Base-by-base conservation (phyloP, 2,113 vertebrate species). In the Promerops cafer region DNA sequence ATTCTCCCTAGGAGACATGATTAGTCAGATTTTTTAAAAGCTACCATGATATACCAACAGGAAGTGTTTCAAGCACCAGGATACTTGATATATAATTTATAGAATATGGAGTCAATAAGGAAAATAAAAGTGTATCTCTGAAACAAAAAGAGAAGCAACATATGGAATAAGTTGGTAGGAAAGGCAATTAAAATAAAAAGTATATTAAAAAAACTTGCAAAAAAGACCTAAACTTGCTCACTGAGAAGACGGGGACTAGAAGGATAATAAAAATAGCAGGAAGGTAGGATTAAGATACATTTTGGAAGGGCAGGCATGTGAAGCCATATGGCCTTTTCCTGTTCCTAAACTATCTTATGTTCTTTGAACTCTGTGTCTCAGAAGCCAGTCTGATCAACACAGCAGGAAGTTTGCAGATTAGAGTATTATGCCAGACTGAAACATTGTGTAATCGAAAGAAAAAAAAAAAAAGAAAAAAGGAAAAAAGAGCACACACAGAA, bases 391-490 rank as follows among this genome's bases (percentile, higher is more conserved):
- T 7, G 92, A 97, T 91, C 92, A 90, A 87, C 96, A 94, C 95
- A 97, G 95, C 97, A 93, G 95, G 97, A 97, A 96, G 84, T 96
- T 96, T 91, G 90, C 90, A 95, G 90, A 96, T 90, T 89, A 94
- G 95, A 89, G 94, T 89, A 81, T 63, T 88, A 82, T 90, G 91
- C 61, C 93, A 96, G 97, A 96, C 90, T 79, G 91, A 96, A 96
- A 95, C 93, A 92, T 19, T 96, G 88, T 83, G 91, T 64, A 95
- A 95, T 35, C 2, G 1, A 92, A 80, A 83, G 63, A 15, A 3
- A 93, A 57, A 56, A 61, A n/a, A 44, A 42, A 63, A 40, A 52
- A 50, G 7, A 18, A 64, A 64, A 70, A 31, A 27, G 10, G 2
- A 40, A 86, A 94, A 94, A 86, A 91, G 61, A 66, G 45, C 35